Evolutionary conservation across 2,113 vertebrate genomes (phyloP).

Genomic region (Perca schrenkii): DNA sequence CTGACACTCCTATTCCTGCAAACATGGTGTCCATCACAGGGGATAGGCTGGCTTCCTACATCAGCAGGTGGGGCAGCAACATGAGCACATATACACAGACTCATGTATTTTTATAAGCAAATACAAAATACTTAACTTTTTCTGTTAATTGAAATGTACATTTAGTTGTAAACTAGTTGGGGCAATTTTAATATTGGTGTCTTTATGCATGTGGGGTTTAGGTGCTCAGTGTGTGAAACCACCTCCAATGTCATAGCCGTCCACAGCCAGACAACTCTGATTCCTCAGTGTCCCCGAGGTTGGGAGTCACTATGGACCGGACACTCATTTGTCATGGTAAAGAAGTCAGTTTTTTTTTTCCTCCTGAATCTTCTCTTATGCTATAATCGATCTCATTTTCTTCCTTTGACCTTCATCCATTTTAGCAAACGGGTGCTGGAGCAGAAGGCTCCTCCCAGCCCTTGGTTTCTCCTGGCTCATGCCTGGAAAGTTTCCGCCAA

Average conservation of each 20-base stretch:
- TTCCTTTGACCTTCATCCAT: constrained; percentile 12
- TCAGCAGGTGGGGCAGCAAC: constrained; percentile 86
- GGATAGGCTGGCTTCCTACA: constrained; percentile 83
- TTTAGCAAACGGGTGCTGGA: constrained; percentile 89
- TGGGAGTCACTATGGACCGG: constrained; percentile 94
- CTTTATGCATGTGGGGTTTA: constrained; percentile 46
- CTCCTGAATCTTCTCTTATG: background rate
- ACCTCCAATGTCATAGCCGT: constrained; percentile 91
- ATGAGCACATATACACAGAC: background rate
- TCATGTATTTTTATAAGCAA: background rate
- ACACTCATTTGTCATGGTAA: constrained; percentile 95
- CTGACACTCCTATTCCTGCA: constrained; percentile 82
- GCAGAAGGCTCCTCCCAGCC: constrained; percentile 92
- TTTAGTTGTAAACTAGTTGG: background rate
- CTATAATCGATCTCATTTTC: background rate
- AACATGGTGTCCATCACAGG: constrained; percentile 88
- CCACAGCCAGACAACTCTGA: constrained; percentile 92
- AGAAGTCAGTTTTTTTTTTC: constrained; percentile 13
- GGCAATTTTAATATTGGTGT: background rate
- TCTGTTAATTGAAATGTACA: constrained; percentile 6
- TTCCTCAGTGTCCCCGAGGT: constrained; percentile 87
- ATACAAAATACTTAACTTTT: background rate
- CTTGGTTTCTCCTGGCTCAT: constrained; percentile 90
- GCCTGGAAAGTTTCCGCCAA: constrained; percentile 89
- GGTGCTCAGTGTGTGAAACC: constrained; percentile 92